Evolutionary conservation across 2,888 invertebrate species (phyloP), one percentile per base, ranked within the genome.

Genomic region (Trissoscelio sp.): DNA sequence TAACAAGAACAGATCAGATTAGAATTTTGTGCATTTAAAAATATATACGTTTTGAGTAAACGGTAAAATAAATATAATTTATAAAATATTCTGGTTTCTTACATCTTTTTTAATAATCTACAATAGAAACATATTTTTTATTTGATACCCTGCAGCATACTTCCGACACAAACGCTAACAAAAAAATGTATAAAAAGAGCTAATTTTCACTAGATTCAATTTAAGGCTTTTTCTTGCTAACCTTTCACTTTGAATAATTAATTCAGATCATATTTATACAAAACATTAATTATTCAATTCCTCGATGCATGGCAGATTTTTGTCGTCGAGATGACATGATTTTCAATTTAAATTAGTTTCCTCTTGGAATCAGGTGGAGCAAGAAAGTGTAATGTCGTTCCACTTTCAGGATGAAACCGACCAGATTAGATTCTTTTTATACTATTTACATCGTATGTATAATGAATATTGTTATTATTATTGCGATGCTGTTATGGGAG

Each of bases 341-440:
- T 55, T 55, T 55, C 34, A 55, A 55, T 55, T 14, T 34, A 55
- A 55, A 55, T 55, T 16, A 34, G 16, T 55, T 55, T 55, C 3
- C 34, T n/a, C 18, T 16, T 12, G 18, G 34, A 18, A 16, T 55
- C 1, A 34, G 34, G 28, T 34, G 5, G 34, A 14, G 34, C 34
- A 18, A 22, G 34, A 31, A 48, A 48, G 11, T 48, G 16, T 34
- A 55, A 55, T 11, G 51, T 51, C 12, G 18, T 6, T 31, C 34
- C 24, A 55, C 34, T 18, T 18, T 55, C 31, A 16, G 12, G 1
- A 14, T 28, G 22, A 48, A 48, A 20, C 12, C 14, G 12, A 28
- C 12, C 6, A 51, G 28, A 12, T 51, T 24, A 12, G 11, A 12
- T 28, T 51, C 9, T 51, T 51, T 24, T 51, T 28, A 7, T 48